phyloP scores from a whole-genome alignment of 2,888 invertebrate genomes.

The Disparrhopalites patrizii region DNA sequence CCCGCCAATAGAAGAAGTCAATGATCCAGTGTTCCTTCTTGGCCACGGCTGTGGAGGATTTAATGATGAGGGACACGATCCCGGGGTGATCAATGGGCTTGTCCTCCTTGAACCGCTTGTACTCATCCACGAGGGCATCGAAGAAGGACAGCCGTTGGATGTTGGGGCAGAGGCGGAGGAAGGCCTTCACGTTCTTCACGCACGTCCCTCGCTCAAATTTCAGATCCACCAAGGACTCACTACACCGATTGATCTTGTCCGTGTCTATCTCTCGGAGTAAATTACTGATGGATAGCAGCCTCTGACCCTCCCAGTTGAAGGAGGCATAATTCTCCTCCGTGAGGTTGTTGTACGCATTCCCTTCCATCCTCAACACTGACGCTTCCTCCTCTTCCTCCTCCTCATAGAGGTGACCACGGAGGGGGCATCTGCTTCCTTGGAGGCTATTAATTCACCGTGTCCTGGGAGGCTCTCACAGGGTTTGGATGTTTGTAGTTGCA shows the following conservation, averaged over 20 bases:
- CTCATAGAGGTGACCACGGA: too few relatives aligned
- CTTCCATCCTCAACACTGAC: neutral
- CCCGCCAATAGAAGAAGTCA: neutral
- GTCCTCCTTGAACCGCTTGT: slow-evolving; percentile 1
- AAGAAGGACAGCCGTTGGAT: slow-evolving; percentile 2
- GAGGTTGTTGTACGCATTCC: neutral
- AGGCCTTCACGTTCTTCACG: neutral
- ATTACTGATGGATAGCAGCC: neutral
- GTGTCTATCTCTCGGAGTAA: neutral
- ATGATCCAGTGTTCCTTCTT: slow-evolving; percentile 4
- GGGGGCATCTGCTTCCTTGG: too few relatives aligned
- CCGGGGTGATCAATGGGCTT: neutral
- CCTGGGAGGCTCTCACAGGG: too few relatives aligned
- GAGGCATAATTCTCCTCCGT: neutral
- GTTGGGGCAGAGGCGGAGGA: slow-evolving; percentile 10
- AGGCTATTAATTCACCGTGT: too few relatives aligned
- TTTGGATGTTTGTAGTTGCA: too few relatives aligned
- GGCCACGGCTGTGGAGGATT: neutral
- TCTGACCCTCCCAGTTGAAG: neutral
- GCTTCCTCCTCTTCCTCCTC: too few relatives aligned
- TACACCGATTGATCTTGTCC: neutral
- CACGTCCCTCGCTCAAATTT: neutral
- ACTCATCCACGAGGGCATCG: slow-evolving; percentile 17
- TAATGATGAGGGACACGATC: neutral
- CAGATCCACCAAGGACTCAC: neutral